Percentiles rank a stretch among this genome's conserved stretches.
phyloP scores from a whole-genome alignment of 2,888 invertebrate species.

The Argyra leucocephala region DNA sequence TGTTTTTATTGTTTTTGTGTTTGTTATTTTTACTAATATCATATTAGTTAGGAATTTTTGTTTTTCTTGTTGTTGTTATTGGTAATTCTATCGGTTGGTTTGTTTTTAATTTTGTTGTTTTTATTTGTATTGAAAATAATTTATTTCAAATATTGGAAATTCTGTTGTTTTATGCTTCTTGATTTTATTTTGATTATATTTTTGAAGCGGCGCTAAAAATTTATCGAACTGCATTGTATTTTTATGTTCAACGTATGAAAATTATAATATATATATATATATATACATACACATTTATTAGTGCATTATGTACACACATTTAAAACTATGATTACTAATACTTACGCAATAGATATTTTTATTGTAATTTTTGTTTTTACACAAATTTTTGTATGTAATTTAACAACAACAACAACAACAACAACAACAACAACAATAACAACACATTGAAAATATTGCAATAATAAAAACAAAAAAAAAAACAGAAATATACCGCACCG shows the following conservation, averaged over 20 bases:
- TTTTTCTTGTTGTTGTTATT: not conserved
- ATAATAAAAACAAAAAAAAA: too few species aligned
- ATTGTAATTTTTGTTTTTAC: not conserved
- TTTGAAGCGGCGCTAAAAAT: not conserved
- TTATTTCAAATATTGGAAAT: not conserved
- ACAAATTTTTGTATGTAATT: not conserved
- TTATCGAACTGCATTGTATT: not conserved
- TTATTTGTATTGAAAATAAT: not conserved
- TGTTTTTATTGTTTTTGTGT: not conserved
- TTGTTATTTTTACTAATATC: not conserved
- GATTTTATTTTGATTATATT: not conserved
- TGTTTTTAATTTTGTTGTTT: not conserved
- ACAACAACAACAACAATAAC: not conserved
- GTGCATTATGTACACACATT: not conserved
- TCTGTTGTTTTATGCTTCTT: too few species aligned
- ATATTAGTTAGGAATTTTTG: not conserved
- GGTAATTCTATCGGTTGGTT: not conserved
- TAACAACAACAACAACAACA: not conserved
- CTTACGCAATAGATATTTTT: not conserved
- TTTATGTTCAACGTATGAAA: too few species aligned
- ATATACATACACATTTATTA: not conserved
- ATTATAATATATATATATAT: too few species aligned
- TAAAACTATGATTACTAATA: not conserved
- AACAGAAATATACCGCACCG: too few species aligned
- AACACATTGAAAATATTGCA: not conserved